Percentiles rank a stretch among this genome's conserved stretches.
phyloP scores from a whole-genome alignment of 2,113 vertebrate genomes.

The Megalops atlanticus region DNA sequence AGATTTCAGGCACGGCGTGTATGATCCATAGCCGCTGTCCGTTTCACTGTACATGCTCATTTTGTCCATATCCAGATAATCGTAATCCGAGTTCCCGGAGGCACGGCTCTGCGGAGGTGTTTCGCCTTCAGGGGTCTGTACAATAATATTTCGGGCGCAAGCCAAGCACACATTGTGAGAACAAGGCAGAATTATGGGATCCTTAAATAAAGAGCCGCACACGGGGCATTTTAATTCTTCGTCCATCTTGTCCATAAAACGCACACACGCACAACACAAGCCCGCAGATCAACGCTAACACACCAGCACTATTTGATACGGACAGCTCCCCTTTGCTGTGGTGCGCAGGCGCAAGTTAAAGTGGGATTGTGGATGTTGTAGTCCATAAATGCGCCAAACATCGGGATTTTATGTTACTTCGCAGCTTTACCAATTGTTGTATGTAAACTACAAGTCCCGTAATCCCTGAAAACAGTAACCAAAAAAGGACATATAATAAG shows the following conservation, averaged over 20 bases:
- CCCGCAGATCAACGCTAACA: slow-evolving; percentile 45
- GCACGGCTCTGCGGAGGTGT: slow-evolving; percentile 74
- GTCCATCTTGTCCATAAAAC: slow-evolving; percentile 77
- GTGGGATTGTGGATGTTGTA: slow-evolving; percentile 37
- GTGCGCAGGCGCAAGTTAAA: slow-evolving; percentile 56
- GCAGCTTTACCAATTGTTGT: slow-evolving; percentile 1
- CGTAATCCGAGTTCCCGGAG: slow-evolving; percentile 75
- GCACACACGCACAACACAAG: slow-evolving; percentile 25
- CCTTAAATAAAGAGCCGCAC: slow-evolving; percentile 88
- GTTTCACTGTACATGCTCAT: slow-evolving; percentile 94
- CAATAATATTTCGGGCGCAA: slow-evolving; percentile 91
- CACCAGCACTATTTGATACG: slow-evolving; percentile 62
- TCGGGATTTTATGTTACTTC: background rate
- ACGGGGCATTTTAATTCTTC: slow-evolving; percentile 96
- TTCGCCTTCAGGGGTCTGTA: slow-evolving; percentile 90
- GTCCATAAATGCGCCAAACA: slow-evolving; percentile 20
- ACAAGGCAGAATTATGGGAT: slow-evolving; percentile 87
- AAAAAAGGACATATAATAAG: background rate
- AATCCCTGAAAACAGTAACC: slow-evolving; percentile 18
- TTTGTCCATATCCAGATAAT: slow-evolving; percentile 84
- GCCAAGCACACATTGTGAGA: slow-evolving; percentile 91
- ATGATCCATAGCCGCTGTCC: slow-evolving; percentile 96
- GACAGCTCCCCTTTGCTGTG: slow-evolving; percentile 64
- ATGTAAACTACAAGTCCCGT: slow-evolving; percentile 48
- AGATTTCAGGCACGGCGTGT: slow-evolving; percentile 90